These are phyloP conservation scores for Mycetomoellerius zeteki DNA, from an alignment of 1,140 invertebrate genomes.

Conservation along the genomic window DNA sequence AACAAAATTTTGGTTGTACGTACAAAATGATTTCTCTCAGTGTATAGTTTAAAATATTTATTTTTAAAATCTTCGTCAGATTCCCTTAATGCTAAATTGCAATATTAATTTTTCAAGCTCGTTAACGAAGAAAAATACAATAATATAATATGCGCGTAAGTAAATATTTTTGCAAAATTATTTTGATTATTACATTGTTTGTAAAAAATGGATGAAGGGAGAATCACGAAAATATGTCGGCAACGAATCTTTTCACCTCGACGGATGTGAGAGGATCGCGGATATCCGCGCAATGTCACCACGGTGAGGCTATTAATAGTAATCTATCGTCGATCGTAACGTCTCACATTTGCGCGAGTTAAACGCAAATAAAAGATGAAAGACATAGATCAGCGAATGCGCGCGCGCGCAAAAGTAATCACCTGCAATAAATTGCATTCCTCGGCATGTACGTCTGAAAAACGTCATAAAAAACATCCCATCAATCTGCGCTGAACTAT, in stretches of 20 bases:
- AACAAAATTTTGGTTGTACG: no score
- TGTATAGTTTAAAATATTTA: background rate
- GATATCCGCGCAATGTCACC: constrained; percentile 35
- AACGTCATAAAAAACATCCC: background rate
- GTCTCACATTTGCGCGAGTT: constrained; percentile 32
- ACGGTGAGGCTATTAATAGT: constrained; percentile 50
- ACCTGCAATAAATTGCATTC: constrained; percentile 30
- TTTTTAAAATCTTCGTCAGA: background rate
- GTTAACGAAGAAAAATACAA: background rate
- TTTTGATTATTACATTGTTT: background rate
- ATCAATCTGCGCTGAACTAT: background rate
- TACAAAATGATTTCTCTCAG: no score
- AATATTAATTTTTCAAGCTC: background rate
- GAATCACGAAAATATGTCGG: constrained; percentile 10
- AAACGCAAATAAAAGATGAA: constrained; percentile 51
- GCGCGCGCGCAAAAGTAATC: constrained; percentile 13
- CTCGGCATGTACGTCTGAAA: background rate
- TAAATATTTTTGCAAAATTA: constrained; percentile 11
- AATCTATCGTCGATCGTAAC: constrained; percentile 46
- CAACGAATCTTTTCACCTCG: constrained; percentile 56
- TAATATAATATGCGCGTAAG: background rate
- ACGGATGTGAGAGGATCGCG: constrained; percentile 65
- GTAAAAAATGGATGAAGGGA: background rate
- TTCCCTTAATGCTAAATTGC: background rate
- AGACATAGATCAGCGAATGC: background rate